Base-by-base conservation (phyloP, 2,888 invertebrate species). In the Drosophila algonquin region DNA sequence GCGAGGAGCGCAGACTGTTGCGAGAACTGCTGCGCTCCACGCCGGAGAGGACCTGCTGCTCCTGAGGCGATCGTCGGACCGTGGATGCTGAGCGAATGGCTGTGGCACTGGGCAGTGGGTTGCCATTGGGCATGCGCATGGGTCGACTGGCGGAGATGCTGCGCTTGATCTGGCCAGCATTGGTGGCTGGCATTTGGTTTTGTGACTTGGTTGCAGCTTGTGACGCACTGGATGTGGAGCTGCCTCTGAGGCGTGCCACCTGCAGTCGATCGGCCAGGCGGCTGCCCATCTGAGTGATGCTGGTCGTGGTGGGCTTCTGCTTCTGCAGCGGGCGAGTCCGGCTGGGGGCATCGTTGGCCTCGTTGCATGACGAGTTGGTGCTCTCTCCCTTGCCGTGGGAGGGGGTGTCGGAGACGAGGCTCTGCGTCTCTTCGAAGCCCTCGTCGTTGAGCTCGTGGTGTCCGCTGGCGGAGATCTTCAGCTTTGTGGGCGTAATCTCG, bases 391-490 rank as follows among this genome's bases (percentile, higher is more conserved):
- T 92, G 50, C 96, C 97, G 84, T 97, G 97, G 52, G 97, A 97
- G 3, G 96, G 95, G 8, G 96, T 97, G 90, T 97, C 97, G 0
- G 97, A 97, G 86, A 97, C 96, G 58, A 97, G 93, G 89, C 97
- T 97, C 89, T 97, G 97, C 0, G 97, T 97, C 93, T 97, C 97
- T 91, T 97, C 97, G 88, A 97, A 97, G 9, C 97, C 97, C 93
- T 97, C 97, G 90, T 97, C 97, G 87, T 97, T 96, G 51, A 95
- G 91, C 82, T 97, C 97, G 63, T 90, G 91, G 67, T 91, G 91
- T 0, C 90, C 83, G 50, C 70, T 72, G 44, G 69, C 80, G 4
- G 65, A 64, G 7, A 90, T 74, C 72, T 91, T 91, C 9, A 84
- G 55, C 16, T 79, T 88, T 81, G 67, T 73, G 6, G 85, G 79